phyloP scores from a whole-genome alignment of 1,140 invertebrate genomes.

The Steinernema khuongi region DNA sequence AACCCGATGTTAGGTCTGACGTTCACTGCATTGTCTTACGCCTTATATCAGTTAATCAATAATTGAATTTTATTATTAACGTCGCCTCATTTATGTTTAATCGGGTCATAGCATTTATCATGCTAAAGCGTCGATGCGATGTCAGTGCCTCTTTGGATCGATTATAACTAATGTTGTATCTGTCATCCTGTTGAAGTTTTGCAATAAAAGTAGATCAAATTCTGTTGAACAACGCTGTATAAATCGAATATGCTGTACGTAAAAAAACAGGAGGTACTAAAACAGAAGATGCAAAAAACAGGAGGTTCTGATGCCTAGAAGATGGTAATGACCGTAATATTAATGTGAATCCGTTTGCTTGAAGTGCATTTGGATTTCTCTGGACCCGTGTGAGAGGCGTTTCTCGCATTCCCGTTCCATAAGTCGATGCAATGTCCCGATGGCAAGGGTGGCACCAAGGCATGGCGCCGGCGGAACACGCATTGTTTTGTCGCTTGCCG shows the following conservation, averaged over 20 bases:
- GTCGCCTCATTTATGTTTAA: background rate
- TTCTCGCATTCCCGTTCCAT: background rate
- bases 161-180: background rate
- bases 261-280: too few species aligned
- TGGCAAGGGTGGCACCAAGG: background rate
- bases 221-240: too few species aligned
- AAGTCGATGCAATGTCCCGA: conserved; percentile 11
- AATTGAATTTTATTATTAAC: background rate
- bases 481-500: background rate
- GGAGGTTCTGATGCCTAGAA: too few species aligned
- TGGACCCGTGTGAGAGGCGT: too few species aligned
- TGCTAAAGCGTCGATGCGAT: background rate
- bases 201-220: background rate
- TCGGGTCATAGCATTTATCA: background rate
- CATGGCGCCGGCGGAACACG: background rate
- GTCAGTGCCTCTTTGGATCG: background rate
- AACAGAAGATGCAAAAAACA: too few species aligned
- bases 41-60: background rate
- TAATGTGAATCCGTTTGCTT: too few species aligned
- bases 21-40: too few species aligned
- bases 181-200: background rate
- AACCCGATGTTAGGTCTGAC: too few species aligned
- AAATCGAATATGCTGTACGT: too few species aligned
- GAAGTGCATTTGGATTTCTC: too few species aligned
- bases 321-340: too few species aligned